phyloP scores from a whole-genome alignment of 2,888 invertebrate species.

The Epinotia ramella region DNA sequence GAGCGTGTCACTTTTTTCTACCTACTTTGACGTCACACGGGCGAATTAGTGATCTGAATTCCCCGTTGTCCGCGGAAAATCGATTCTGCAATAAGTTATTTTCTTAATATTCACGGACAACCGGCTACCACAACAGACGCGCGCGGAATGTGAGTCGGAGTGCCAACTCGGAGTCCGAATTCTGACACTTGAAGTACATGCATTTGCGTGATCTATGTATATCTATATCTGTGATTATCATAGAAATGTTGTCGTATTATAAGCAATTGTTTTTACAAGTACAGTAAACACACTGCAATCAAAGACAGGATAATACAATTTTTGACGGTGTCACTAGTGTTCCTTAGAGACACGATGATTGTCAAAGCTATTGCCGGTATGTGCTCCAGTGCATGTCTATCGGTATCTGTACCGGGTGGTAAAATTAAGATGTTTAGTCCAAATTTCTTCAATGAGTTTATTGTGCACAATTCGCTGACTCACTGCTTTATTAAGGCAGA shows the following conservation, averaged over 20 bases:
- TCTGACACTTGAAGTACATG: no score
- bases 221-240: no score
- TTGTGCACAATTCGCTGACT: neutral
- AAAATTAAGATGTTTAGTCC: neutral
- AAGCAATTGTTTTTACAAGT: neutral
- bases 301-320: slow-evolving; percentile 11
- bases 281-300: neutral
- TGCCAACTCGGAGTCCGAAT: no score
- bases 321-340: neutral
- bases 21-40: no score
- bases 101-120: no score
- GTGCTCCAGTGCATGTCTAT: neutral
- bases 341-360: neutral
- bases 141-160: no score
- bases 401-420: neutral
- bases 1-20: no score
- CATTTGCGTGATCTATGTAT: no score
- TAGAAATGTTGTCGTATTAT: slow-evolving; percentile 45
- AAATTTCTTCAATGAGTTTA: neutral
- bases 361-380: neutral
- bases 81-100: no score
- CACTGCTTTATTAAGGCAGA: neutral
- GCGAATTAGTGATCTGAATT: no score
- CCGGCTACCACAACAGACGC: no score
- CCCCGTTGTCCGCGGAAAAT: no score